Conservation (phyloP, 2,113 vertebrate species). For the Gorsachius goisagi region DNA sequence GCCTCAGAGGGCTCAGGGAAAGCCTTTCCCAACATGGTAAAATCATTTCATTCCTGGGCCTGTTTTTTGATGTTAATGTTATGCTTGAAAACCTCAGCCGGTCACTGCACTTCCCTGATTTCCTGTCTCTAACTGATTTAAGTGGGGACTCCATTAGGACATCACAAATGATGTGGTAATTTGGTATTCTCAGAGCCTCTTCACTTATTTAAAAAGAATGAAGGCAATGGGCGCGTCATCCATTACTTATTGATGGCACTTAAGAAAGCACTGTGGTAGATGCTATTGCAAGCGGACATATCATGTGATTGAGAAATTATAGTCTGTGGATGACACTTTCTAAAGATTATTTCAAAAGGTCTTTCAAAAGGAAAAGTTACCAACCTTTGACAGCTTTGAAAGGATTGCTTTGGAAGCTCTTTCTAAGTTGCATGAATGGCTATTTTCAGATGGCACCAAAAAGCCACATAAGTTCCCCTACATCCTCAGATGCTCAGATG, state of each 20-base stretch:
- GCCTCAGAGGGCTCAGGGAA: not conserved
- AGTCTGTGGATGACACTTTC: not conserved
- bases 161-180: not conserved
- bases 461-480: not conserved
- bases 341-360: not conserved
- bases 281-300: not conserved
- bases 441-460: not conserved
- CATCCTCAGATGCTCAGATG: not conserved
- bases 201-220: conserved; percentile 46
- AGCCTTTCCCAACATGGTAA: not conserved
- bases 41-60: not conserved
- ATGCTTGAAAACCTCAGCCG: not conserved
- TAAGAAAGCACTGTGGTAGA: not conserved
- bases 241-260: conserved; percentile 49
- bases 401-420: not conserved
- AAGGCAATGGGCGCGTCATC: not conserved
- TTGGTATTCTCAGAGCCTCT: not conserved
- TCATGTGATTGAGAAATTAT: not conserved
- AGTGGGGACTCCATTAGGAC: conserved; percentile 21
- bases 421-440: not conserved
- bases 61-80: not conserved
- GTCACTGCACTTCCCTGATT: not conserved
- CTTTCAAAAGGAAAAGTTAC: not conserved
- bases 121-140: conserved; percentile 19
- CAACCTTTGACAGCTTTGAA: not conserved